Percentiles rank a stretch among this genome's conserved stretches.
Conservation (phyloP, 2,888 invertebrate species). For the Dioctria linearis region DNA sequence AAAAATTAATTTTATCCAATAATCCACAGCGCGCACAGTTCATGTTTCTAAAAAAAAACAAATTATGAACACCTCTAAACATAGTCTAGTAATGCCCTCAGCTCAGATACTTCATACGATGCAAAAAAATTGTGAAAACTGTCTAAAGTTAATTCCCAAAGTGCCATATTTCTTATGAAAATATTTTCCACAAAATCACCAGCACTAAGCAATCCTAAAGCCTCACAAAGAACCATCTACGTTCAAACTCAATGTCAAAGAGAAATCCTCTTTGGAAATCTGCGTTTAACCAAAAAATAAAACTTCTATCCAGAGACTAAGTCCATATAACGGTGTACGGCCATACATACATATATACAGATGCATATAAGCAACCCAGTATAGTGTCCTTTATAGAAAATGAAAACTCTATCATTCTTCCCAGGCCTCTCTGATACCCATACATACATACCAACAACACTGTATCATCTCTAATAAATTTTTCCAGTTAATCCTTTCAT, state of each 20-base stretch:
- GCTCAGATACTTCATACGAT: too few relatives aligned
- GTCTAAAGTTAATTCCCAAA: not conserved
- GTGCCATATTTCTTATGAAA: not conserved
- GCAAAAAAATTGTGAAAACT: not conserved
- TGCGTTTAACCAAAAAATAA: slow-evolving; percentile 1
- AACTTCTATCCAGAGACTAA: not conserved
- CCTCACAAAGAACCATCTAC: not conserved
- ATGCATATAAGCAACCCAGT: not conserved
- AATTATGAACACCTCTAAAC: too few relatives aligned
- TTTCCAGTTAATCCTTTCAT: slow-evolving; percentile 45
- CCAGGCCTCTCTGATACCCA: too few relatives aligned
- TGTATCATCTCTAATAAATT: slow-evolving; percentile 28
- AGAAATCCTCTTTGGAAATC: not conserved
- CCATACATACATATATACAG: too few relatives aligned
- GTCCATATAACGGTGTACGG: not conserved
- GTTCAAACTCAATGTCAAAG: not conserved
- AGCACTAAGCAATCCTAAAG: not conserved
- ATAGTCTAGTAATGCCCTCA: too few relatives aligned
- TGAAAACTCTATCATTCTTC: not conserved
- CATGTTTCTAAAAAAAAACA: too few relatives aligned
- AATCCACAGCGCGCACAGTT: too few relatives aligned
- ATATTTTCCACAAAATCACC: not conserved
- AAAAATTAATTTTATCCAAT: too few relatives aligned
- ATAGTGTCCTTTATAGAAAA: not conserved
- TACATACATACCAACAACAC: not conserved